These are phyloP conservation scores for Trachymyrmex cornetzi DNA, from an alignment of 1,140 invertebrate species.

Conservation along the genomic window DNA sequence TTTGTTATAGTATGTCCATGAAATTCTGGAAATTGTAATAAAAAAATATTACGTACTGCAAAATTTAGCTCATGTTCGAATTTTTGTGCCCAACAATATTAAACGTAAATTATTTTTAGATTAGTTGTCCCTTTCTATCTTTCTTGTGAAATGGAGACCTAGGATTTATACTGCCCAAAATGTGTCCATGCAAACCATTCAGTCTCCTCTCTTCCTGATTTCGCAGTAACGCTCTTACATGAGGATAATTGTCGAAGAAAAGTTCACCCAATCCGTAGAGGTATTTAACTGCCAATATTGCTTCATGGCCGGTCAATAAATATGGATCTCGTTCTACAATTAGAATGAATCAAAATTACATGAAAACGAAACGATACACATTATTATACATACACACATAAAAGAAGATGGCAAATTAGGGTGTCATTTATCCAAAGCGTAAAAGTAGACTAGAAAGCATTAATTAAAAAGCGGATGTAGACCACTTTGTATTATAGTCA, in stretches of 20 bases:
- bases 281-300: slow-evolving; percentile 86
- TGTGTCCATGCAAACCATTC: slow-evolving; percentile 88
- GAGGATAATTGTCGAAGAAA: slow-evolving; percentile 89
- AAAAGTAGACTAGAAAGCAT: slow-evolving; percentile 8
- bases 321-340: slow-evolving; percentile 84
- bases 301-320: slow-evolving; percentile 86
- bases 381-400: slow-evolving; percentile 66
- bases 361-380: slow-evolving; percentile 28
- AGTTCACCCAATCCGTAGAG: slow-evolving; percentile 87
- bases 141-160: slow-evolving; percentile 87
- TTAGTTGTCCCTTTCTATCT: not conserved
- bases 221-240: slow-evolving; percentile 87
- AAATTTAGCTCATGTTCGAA: slow-evolving; percentile 15
- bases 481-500: not conserved
- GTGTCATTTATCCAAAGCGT: not conserved
- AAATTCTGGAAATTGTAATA: slow-evolving; percentile 23
- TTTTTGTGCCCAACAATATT: slow-evolving; percentile 8
- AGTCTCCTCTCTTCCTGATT: slow-evolving; percentile 88
- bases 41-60: slow-evolving; percentile 10
- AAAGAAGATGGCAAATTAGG: slow-evolving; percentile 9
- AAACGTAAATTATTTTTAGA: not conserved
- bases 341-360: slow-evolving; percentile 1
- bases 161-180: slow-evolving; percentile 88
- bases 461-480: not conserved
- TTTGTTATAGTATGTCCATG: slow-evolving; percentile 1